Percentiles rank a stretch among this genome's conserved stretches.
These are phyloP conservation scores for Phymastichus coffea DNA, from an alignment of 1,140 invertebrate species.

Conservation along the genomic window DNA sequence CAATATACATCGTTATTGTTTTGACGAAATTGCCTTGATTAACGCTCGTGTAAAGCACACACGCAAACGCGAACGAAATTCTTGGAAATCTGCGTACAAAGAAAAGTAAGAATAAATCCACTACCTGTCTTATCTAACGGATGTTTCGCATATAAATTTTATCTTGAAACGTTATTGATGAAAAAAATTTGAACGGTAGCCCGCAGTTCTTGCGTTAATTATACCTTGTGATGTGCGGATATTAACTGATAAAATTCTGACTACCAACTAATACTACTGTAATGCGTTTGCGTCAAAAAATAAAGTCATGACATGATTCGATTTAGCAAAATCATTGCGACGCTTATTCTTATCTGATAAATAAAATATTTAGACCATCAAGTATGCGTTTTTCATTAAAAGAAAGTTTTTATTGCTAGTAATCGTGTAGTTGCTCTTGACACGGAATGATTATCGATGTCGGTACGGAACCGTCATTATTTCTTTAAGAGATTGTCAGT, in stretches of 20 bases:
- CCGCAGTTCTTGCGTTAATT: background rate
- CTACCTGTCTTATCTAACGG: constrained; percentile 9
- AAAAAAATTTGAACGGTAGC: background rate
- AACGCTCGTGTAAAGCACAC: no score
- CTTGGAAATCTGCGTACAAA: no score
- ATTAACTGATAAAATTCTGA: background rate
- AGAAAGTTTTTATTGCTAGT: no score
- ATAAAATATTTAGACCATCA: background rate
- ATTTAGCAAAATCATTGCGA: background rate
- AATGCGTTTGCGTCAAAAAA: background rate
- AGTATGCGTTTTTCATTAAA: no score
- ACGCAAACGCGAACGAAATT: no score
- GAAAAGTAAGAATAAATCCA: no score
- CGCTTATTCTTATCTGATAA: constrained; percentile 2
- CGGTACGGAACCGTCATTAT: no score
- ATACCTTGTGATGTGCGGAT: background rate
- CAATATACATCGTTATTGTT: no score
- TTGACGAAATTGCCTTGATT: no score
- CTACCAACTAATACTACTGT: background rate
- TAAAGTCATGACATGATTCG: background rate
- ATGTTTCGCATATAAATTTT: constrained; percentile 4
- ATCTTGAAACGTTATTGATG: background rate
- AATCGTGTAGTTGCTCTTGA: no score
- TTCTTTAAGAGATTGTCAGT: no score
- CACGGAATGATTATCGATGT: no score